phyloP scores from a whole-genome alignment of 2,888 invertebrate genomes.

The Drosophila villosipedis region DNA sequence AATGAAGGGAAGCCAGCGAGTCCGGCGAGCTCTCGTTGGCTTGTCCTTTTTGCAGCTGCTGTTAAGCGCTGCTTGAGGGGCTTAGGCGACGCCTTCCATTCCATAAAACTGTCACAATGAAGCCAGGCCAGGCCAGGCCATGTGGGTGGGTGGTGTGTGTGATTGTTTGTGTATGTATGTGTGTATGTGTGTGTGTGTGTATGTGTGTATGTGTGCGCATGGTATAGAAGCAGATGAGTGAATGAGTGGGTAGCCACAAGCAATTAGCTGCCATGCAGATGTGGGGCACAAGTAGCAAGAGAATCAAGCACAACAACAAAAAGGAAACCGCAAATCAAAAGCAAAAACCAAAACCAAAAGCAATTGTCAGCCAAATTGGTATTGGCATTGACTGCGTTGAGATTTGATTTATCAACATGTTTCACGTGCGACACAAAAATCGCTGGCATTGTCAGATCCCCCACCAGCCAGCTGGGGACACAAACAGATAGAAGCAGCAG shows the following conservation, averaged over 20 bases:
- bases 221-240: neutral
- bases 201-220: neutral
- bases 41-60: slow-evolving; percentile 42
- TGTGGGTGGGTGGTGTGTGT: slow-evolving; percentile 5
- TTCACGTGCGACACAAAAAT: slow-evolving; percentile 69
- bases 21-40: slow-evolving; percentile 22
- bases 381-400: slow-evolving; percentile 78
- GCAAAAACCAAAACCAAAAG: slow-evolving; percentile 55
- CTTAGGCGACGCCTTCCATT: slow-evolving; percentile 52
- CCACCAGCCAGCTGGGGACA: slow-evolving; percentile 65
- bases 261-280: slow-evolving; percentile 62
- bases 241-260: slow-evolving; percentile 47
- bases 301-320: slow-evolving; percentile 7
- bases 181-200: neutral
- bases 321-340: slow-evolving; percentile 58
- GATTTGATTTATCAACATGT: slow-evolving; percentile 80
- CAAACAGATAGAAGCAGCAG: slow-evolving; percentile 11
- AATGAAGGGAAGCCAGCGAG: slow-evolving; percentile 10
- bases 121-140: slow-evolving; percentile 8
- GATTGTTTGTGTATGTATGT: neutral
- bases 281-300: slow-evolving; percentile 13
- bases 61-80: slow-evolving; percentile 68
- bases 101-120: slow-evolving; percentile 57
- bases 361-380: slow-evolving; percentile 80
- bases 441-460: slow-evolving; percentile 56